Percentiles rank a stretch among this genome's conserved stretches.
These are phyloP conservation scores for Trachelus stipa DNA, from an alignment of 2,888 invertebrate genomes.

Conservation along the genomic window DNA sequence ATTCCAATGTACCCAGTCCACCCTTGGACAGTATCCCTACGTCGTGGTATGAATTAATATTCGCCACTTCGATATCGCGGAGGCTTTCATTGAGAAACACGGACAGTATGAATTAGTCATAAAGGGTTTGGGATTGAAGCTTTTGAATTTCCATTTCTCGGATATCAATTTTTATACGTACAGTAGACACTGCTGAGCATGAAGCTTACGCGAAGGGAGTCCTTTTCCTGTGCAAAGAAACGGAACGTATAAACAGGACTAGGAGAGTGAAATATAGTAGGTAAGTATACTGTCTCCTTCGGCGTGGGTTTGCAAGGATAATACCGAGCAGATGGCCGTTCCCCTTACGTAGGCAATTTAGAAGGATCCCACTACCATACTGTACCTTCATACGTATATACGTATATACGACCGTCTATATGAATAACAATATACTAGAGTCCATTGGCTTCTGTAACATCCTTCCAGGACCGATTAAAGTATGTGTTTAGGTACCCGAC, in stretches of 20 bases:
- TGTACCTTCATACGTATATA: background rate
- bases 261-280: background rate
- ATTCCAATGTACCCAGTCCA: background rate
- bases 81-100: background rate
- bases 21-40: background rate
- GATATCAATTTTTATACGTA: background rate
- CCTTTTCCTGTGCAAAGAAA: background rate
- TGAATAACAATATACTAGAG: background rate
- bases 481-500: constrained; percentile 12
- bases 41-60: background rate
- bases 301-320: background rate
- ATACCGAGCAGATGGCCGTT: constrained; percentile 31
- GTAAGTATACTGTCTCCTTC: background rate
- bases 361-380: constrained; percentile 30
- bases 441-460: background rate
- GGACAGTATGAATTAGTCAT: background rate
- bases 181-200: background rate
- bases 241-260: background rate
- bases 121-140: background rate
- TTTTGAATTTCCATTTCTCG: background rate
- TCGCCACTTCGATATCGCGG: background rate
- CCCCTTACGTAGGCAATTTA: constrained; percentile 23
- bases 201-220: background rate
- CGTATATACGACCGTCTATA: background rate
- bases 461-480: background rate